A percentile compares a stretch with the other conserved stretches of the same genome.
These are phyloP conservation scores for Moxostoma hubbsi DNA, from an alignment of 2,797 vertebrate genomes.

Conservation along the genomic window DNA sequence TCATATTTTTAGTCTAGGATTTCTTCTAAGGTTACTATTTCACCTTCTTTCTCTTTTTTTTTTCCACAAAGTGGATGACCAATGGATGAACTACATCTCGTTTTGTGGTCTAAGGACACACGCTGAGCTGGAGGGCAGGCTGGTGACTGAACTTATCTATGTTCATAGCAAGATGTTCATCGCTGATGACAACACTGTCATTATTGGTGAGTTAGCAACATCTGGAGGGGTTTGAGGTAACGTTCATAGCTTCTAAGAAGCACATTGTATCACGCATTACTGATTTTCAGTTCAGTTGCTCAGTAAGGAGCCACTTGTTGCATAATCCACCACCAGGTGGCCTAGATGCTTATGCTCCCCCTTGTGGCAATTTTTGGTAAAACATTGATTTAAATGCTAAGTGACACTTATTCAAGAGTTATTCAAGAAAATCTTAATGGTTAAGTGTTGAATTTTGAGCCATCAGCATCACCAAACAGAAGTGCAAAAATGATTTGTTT, in stretches of 20 bases:
- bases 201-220: slow-evolving; percentile 81
- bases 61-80: slow-evolving; percentile 78
- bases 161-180: slow-evolving; percentile 91
- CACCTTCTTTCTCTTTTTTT: background rate
- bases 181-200: slow-evolving; percentile 86
- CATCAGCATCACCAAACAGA: too few relatives aligned
- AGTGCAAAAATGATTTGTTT: too few relatives aligned
- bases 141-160: slow-evolving; percentile 88
- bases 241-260: background rate
- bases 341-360: background rate
- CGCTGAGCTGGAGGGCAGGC: slow-evolving; percentile 82
- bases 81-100: slow-evolving; percentile 91
- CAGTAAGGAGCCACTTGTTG: too few relatives aligned
- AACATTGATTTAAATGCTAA: background rate
- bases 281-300: too few relatives aligned
- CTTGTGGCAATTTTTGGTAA: slow-evolving; percentile 20
- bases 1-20: too few relatives aligned
- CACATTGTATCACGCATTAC: too few relatives aligned
- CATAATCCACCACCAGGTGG: background rate
- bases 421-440: too few relatives aligned
- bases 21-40: background rate
- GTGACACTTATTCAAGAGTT: background rate
- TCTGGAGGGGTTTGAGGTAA: background rate
- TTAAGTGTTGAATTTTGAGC: too few relatives aligned
- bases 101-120: slow-evolving; percentile 84